Evolutionary conservation across 2,888 invertebrate species (phyloP).

Genomic region (Archips crataeganus): DNA sequence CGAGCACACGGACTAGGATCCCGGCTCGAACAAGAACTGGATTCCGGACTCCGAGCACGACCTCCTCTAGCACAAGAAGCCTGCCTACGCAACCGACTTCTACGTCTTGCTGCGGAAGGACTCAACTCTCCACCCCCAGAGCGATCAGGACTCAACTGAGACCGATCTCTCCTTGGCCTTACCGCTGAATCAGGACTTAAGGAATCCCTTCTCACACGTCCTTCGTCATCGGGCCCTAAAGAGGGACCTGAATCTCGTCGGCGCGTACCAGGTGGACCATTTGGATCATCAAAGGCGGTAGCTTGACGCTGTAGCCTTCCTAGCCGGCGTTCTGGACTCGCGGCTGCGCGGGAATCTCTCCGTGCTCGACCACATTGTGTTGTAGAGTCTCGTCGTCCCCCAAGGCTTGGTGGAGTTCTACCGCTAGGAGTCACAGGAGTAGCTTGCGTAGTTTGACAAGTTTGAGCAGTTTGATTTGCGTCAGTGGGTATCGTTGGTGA

Average conservation of each 20-base stretch:
- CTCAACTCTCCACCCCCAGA: slow-evolving; percentile 93
- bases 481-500: slow-evolving; percentile 87
- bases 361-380: slow-evolving; percentile 92
- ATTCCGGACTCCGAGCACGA: slow-evolving; percentile 88
- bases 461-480: slow-evolving; percentile 63
- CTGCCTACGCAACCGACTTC: slow-evolving; percentile 90
- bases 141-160: slow-evolving; percentile 92
- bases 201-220: slow-evolving; percentile 92
- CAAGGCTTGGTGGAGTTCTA: slow-evolving; percentile 77
- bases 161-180: slow-evolving; percentile 90
- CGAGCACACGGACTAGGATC: slow-evolving; percentile 93
- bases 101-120: slow-evolving; percentile 89
- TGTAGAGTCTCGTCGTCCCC: slow-evolving; percentile 91
- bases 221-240: slow-evolving; percentile 93
- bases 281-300: slow-evolving; percentile 95
- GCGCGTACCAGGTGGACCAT: slow-evolving; percentile 88
- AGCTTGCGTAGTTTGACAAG: slow-evolving; percentile 58
- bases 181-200: slow-evolving; percentile 96
- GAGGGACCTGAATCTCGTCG: slow-evolving; percentile 94
- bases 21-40: slow-evolving; percentile 91
- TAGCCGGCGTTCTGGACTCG: slow-evolving; percentile 89
- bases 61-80: slow-evolving; percentile 90
- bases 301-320: slow-evolving; percentile 93
- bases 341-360: slow-evolving; percentile 88
- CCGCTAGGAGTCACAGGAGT: slow-evolving; percentile 69